Conservation (phyloP, 53 echinoderm and acorn worm species). For the Crossaster papposus region DNA sequence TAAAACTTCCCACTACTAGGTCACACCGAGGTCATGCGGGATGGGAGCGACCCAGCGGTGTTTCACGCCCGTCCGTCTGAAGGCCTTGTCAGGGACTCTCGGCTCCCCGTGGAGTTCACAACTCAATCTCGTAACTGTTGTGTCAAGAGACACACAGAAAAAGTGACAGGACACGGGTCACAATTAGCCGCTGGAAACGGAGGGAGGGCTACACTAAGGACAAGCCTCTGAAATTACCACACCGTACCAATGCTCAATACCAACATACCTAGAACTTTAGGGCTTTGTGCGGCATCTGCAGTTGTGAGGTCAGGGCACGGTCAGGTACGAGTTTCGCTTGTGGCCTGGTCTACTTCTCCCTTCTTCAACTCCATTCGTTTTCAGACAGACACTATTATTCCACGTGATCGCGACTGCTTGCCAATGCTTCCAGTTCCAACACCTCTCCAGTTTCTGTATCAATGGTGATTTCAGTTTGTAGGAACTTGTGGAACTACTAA, state of each 20-base stretch:
- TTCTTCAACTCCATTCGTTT: too few species aligned
- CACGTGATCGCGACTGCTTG: too few species aligned
- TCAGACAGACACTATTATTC: too few species aligned
- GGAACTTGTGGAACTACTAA: neutral
- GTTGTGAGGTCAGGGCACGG: too few species aligned
- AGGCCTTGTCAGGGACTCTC: neutral
- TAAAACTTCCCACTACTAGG: neutral
- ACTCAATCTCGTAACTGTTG: conserved; percentile 30
- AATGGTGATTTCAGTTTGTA: neutral
- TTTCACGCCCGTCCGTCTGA: neutral
- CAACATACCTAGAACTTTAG: too few species aligned
- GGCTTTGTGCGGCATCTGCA: too few species aligned
- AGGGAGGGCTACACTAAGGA: neutral
- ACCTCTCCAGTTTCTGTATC: too few species aligned
- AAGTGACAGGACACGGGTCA: conserved; percentile 20
- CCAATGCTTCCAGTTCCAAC: too few species aligned
- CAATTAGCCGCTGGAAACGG: neutral
- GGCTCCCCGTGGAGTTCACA: conserved; percentile 44
- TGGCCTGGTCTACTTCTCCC: too few species aligned
- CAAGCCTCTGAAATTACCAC: too few species aligned
- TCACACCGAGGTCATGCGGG: conserved; percentile 15
- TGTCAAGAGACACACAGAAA: conserved; percentile 33
- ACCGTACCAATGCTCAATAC: too few species aligned
- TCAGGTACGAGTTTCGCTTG: too few species aligned
- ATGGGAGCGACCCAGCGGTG: neutral